Evolutionary conservation across 2,888 invertebrate genomes (phyloP).

Genomic region (Stictocephala bisonia): DNA sequence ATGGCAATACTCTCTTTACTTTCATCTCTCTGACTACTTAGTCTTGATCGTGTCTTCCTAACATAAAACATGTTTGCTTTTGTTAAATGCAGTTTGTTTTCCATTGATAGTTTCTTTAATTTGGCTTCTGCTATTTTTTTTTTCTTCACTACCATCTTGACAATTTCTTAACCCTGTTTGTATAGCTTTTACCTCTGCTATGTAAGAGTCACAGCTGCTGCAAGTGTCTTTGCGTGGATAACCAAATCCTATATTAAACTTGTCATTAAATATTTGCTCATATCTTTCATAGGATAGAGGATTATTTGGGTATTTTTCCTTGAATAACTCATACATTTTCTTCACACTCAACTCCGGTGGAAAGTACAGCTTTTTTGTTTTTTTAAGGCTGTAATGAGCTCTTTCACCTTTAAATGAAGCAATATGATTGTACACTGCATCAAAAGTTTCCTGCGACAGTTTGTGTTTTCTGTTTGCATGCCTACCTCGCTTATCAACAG

Average conservation of each 20-base stretch:
- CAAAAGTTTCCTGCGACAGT: background rate
- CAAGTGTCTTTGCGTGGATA: constrained; percentile 41
- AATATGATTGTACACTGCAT: background rate
- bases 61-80: constrained; percentile 3
- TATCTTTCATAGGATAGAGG: constrained; percentile 28
- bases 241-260: constrained; percentile 31
- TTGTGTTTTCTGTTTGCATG: constrained; percentile 11
- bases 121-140: constrained; percentile 1
- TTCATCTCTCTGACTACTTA: no score
- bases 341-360: constrained; percentile 23
- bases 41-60: constrained; percentile 27
- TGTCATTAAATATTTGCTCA: constrained; percentile 7
- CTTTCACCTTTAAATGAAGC: constrained; percentile 3
- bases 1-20: constrained; percentile 25
- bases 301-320: background rate
- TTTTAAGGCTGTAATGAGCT: constrained; percentile 20
- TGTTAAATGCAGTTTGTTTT: constrained; percentile 6
- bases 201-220: constrained; percentile 1
- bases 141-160: background rate
- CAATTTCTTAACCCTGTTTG: background rate
- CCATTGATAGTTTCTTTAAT: background rate
- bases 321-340: constrained; percentile 16
- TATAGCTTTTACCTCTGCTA: no score
- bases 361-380: constrained; percentile 17
- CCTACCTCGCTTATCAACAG: constrained; percentile 16